Evolutionary conservation across 2,113 vertebrate genomes (phyloP), one percentile per base, ranked within the genome.

Genomic region (Lophochroa leadbeateri): DNA sequence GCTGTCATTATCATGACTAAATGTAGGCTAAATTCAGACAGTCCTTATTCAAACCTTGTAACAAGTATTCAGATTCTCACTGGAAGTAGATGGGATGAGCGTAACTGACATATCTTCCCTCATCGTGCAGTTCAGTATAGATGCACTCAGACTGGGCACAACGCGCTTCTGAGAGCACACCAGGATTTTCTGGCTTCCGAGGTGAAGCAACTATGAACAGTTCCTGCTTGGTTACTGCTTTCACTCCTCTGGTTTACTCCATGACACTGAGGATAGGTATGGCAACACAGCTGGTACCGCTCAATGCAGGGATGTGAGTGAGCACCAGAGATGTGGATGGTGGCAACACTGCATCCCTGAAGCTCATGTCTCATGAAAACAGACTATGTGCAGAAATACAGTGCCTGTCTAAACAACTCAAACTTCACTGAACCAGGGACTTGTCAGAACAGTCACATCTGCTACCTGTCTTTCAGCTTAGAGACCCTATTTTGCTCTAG

Each of bases 1-100:
- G 63, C 77, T 86, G 80, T 72, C 74, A 71, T 91, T 76, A 90
- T 52, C 14, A 41, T 76, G 70, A 88, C 87, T 95, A 96, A 96
- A 95, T 92, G 89, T 85, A 96, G 78, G 63, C 52, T 87, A 57
- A 63, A 93, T 91, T 87, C 1, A 1, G 23, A 85, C 46, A 41
- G 17, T 24, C 49, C 72, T 69, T 75, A 76, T 72, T 80, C 61
- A 82, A 64, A 69, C 13, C n/a, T 82, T 82, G 33, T 55, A 79
- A 82, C 0, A 2, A 79, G 24, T 57, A 19, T 87, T 91, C 82
- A 69, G 21, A 43, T 72, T 88, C 55, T 79, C 39, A n/a, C 17
- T 76, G 63, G 25, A 90, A 89, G 49, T n/a, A 61, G 41, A 77
- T 55, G 7, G 2, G 7, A 65, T 87, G 74, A 91, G 27, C 15